Base-by-base conservation (phyloP, 2,888 invertebrate genomes). In the Ganaspis brasiliensis region DNA sequence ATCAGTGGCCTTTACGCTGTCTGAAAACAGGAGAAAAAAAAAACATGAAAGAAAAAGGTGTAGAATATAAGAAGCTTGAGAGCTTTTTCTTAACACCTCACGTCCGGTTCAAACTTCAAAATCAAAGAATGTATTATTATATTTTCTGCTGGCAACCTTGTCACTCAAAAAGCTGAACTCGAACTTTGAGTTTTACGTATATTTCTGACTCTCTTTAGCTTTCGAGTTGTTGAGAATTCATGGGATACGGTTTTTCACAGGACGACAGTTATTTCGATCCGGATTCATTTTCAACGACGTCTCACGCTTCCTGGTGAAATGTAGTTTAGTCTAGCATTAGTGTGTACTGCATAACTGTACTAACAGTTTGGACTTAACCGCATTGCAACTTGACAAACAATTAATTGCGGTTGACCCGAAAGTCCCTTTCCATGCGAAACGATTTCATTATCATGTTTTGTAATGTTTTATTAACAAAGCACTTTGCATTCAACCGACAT, bases 1-100 rank as follows among this genome's bases (percentile, higher is more conserved):
- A 67, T 67, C 45, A 14, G 19, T 67, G 45, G 67, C 67, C 67
- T 67, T 37, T 24, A n/a, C n/a, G 40, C 45, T 67, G 67, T 67
- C 40, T 63, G 16, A 6, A 6, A 31, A 31, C 31, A 4, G 31
- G 6, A 31, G 6, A 31, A 31, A 31, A 31, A n/a, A 57, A 57
- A 31, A 21, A 12, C 49, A 91, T 37, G 78, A 85, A 84, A 81
- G 85, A 72, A 85, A 85, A 75, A 71, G 31, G 19, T 35, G 16
- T 40, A 12, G 31, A 61, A 61, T 26, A 49, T 57, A 37, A 26
- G 35, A 59, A 61, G 4, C 31, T 59, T n/a, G 24, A 24, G 14
- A 67, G 45, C 24, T 67, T 45, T 45, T 45, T 40, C 63, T 67
- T 45, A 19, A 45, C 24, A 45, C 21, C 45, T 24, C 21, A 45